phyloP scores from a whole-genome alignment of 92 coral and sea anemone species.

The Plumapathes pennacea region DNA sequence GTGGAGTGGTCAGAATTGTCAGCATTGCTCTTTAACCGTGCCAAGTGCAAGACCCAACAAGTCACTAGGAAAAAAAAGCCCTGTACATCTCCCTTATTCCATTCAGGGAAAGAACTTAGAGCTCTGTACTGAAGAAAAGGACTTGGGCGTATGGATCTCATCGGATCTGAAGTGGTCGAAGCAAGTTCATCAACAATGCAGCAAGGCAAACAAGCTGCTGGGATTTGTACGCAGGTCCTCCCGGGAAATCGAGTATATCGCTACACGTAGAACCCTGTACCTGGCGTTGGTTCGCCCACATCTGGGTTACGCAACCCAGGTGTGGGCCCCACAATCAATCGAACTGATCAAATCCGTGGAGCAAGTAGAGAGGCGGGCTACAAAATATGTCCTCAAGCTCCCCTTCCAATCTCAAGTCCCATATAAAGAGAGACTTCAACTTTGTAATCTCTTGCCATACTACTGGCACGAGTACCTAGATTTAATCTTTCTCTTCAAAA shows the following conservation, averaged over 20 bases:
- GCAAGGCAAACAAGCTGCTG: slow-evolving; percentile 47
- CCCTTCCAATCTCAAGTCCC: too few species aligned
- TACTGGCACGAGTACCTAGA: too few species aligned
- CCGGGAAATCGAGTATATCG: slow-evolving; percentile 25
- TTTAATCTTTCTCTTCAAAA: too few species aligned
- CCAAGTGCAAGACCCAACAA: slow-evolving; percentile 11
- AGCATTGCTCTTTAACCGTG: slow-evolving; percentile 13
- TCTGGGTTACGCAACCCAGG: slow-evolving; percentile 2
- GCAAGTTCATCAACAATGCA: slow-evolving; percentile 24
- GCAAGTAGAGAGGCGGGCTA: too few species aligned
- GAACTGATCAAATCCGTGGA: too few species aligned
- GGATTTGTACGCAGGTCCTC: slow-evolving; percentile 27
- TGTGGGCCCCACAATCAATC: slow-evolving; percentile 6
- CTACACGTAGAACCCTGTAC: neutral
- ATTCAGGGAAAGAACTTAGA: slow-evolving; percentile 13
- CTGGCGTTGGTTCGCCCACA: slow-evolving; percentile 3
- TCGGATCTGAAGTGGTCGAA: slow-evolving; percentile 28
- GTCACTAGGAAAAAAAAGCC: neutral
- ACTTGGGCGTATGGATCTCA: slow-evolving; percentile 34
- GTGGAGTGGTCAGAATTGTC: neutral
- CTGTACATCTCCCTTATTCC: slow-evolving; percentile 4
- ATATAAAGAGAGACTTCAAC: too few species aligned
- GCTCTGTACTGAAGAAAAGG: slow-evolving; percentile 14
- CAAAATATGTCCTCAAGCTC: too few species aligned
- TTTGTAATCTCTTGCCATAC: too few species aligned